A percentile compares a stretch with the other conserved stretches of the same genome.
These are phyloP conservation scores for Aurelia sp. DNA, from an alignment of 30 jellyfish, hydroid and myxozoan genomes.

Conservation along the genomic window DNA sequence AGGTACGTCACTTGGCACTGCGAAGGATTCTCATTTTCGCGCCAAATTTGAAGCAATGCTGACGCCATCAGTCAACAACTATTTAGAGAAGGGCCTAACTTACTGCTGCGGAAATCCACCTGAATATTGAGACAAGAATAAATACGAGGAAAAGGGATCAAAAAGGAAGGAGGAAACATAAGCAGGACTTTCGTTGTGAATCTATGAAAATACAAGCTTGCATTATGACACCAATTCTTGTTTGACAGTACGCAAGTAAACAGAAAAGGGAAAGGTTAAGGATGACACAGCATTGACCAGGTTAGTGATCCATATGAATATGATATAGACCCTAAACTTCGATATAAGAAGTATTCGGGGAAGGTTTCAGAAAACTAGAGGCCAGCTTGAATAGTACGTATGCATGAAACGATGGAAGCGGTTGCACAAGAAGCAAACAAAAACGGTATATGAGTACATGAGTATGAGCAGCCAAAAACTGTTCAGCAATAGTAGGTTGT, in stretches of 20 bases:
- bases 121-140: no score
- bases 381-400: not conserved
- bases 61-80: conserved; percentile 13
- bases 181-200: no score
- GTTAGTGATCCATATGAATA: not conserved
- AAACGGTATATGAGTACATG: no score
- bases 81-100: not conserved
- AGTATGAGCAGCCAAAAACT: no score
- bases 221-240: no score
- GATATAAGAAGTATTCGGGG: not conserved
- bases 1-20: not conserved
- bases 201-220: no score
- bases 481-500: no score
- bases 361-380: not conserved
- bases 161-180: no score
- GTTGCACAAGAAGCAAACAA: no score
- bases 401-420: not conserved
- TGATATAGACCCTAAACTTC: not conserved
- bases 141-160: no score
- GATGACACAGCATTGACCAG: not conserved
- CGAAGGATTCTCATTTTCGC: conserved; percentile 7
- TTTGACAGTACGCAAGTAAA: not conserved
- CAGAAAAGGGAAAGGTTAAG: no score
- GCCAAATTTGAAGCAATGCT: conserved; percentile 15
- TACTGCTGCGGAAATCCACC: no score